Evolutionary conservation across 2,888 invertebrate genomes (phyloP).

Genomic region (Lordiphosa fenestrarum): DNA sequence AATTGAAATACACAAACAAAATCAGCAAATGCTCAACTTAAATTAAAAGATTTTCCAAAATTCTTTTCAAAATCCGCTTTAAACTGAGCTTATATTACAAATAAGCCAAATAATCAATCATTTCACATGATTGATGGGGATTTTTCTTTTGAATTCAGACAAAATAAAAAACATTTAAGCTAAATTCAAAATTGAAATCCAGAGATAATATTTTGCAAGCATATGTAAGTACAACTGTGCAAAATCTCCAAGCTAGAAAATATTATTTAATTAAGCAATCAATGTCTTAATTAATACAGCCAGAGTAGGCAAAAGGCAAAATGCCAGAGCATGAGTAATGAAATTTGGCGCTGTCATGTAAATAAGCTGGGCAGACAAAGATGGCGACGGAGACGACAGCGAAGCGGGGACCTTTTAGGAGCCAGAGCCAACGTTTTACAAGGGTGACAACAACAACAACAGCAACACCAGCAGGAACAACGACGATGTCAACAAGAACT

Average conservation of each 20-base stretch:
- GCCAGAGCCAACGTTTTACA: slow-evolving; percentile 19
- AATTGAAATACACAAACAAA: too few relatives aligned
- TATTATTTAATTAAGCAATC: slow-evolving; percentile 60
- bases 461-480: slow-evolving; percentile 5
- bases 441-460: slow-evolving; percentile 32
- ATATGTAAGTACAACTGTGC: too few relatives aligned
- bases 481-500: slow-evolving; percentile 5
- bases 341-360: slow-evolving; percentile 57
- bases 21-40: too few relatives aligned
- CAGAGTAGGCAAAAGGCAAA: slow-evolving; percentile 26
- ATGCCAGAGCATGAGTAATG: slow-evolving; percentile 45
- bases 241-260: slow-evolving; percentile 21
- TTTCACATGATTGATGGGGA: too few relatives aligned
- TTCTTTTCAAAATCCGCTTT: too few relatives aligned
- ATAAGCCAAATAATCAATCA: too few relatives aligned
- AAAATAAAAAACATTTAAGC: too few relatives aligned
- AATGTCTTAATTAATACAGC: slow-evolving; percentile 62
- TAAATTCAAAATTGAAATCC: too few relatives aligned
- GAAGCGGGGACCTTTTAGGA: neutral
- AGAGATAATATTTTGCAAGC: too few relatives aligned
- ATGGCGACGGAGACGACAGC: neutral
- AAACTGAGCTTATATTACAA: too few relatives aligned
- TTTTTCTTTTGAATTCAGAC: too few relatives aligned
- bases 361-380: slow-evolving; percentile 38
- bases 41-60: too few relatives aligned